phyloP scores from a whole-genome alignment of 2,888 invertebrate genomes.

The Malacosoma neustria region DNA sequence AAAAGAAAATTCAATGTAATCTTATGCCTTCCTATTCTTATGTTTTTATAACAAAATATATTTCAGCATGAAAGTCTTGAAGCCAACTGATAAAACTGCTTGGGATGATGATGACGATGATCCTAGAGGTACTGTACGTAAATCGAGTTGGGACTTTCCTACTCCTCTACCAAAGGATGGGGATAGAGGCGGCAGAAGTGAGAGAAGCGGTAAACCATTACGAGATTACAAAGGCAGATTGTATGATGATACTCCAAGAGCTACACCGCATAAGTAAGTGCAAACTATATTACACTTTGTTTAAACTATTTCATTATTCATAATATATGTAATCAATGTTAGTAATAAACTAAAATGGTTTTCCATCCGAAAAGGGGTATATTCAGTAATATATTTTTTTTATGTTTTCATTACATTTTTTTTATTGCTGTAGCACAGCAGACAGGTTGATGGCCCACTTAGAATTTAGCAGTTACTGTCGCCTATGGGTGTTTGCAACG shows the following conservation, averaged over 20 bases:
- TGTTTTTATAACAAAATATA: too few species aligned
- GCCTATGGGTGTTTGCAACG: too few species aligned
- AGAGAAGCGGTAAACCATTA: slow-evolving; percentile 34
- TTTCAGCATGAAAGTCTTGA: slow-evolving; percentile 59
- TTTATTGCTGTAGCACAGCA: too few species aligned
- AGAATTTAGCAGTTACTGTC: too few species aligned
- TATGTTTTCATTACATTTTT: too few species aligned
- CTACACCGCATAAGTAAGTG: slow-evolving; percentile 89
- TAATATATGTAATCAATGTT: neutral
- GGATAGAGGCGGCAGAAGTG: slow-evolving; percentile 55
- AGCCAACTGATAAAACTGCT: slow-evolving; percentile 78
- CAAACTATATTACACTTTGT: too few species aligned
- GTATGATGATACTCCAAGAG: slow-evolving; percentile 83
- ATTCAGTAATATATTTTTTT: neutral
- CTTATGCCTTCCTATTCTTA: too few species aligned
- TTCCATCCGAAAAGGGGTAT: neutral
- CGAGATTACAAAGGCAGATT: slow-evolving; percentile 54
- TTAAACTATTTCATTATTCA: neutral
- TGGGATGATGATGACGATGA: slow-evolving; percentile 89
- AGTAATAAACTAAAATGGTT: neutral
- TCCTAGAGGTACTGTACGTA: slow-evolving; percentile 72
- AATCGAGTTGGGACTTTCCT: slow-evolving; percentile 94
- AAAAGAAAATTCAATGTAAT: too few species aligned
- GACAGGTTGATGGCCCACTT: too few species aligned
- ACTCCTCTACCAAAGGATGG: slow-evolving; percentile 80